Percentiles rank a stretch among this genome's conserved stretches.
phyloP scores from a whole-genome alignment of 2,113 vertebrate species.

The Carassius carassius region DNA sequence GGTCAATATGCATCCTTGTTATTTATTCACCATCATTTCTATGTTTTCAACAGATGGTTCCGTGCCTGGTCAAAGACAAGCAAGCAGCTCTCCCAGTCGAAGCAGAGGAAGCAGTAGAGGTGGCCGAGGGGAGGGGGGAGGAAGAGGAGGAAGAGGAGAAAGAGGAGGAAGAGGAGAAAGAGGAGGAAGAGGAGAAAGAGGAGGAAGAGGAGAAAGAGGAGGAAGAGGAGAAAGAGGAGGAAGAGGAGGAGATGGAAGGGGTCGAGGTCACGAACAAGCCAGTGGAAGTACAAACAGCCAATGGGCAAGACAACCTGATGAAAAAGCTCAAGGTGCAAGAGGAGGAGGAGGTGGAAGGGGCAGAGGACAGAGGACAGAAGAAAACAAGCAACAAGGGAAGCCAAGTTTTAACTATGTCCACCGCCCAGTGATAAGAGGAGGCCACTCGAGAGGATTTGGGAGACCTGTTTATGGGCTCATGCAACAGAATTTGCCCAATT shows the following conservation, averaged over 20 bases:
- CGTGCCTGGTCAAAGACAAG: constrained; percentile 42
- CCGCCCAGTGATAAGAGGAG: neutral
- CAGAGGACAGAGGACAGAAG: constrained; percentile 54
- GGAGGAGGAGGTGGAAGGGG: constrained; percentile 24
- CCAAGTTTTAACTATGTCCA: neutral
- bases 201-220: neutral
- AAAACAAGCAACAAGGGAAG: neutral
- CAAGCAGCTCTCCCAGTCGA: constrained; percentile 14
- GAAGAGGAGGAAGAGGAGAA: neutral
- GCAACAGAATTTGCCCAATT: too few relatives aligned
- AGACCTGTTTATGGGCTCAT: neutral
- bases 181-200: neutral
- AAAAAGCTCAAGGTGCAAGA: neutral
- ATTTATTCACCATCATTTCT: neutral
- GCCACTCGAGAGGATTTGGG: neutral
- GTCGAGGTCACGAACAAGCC: neutral
- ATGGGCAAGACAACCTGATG: neutral
- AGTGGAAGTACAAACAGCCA: neutral
- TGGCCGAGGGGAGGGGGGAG: neutral
- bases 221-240: neutral
- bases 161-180: neutral
- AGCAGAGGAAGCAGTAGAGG: neutral
- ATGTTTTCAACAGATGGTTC: constrained; percentile 29
- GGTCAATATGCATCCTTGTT: neutral
- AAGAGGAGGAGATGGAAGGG: neutral